Base-by-base conservation (phyloP, 2,113 vertebrate species). In the Chamaetylas fuelleborni region DNA sequence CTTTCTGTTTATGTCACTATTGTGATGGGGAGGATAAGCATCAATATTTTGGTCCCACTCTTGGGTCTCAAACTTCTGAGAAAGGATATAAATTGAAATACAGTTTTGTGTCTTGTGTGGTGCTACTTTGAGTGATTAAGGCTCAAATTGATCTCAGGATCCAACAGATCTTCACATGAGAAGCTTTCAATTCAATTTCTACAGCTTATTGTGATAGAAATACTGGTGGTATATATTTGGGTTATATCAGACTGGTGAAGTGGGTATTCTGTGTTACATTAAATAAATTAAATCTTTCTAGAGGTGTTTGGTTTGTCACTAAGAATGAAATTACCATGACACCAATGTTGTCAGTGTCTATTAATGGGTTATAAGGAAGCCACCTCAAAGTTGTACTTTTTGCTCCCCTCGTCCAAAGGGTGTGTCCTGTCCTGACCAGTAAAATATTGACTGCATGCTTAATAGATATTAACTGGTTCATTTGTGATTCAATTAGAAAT, bases 401-500 rank as follows among this genome's bases (percentile, higher is more conserved):
- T 38, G 9, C 4, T 76, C 12, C 26, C 14, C 7, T 70, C 3
- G 22, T 66, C 23, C 25, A 19, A 36, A 47, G 14, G 25, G 14
- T 42, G 19, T 73, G 18, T 43, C 42, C 34, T 64, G 0, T 65
- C n/a, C 58, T 83, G 65, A 54, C 34, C 50, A 51, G 62, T 90
- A 73, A 88, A 86, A 70, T 92, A 67, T 47, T 82, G 58, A 47
- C 42, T 78, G 43, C 8, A 6, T 73, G 31, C 40, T 81, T 93
- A 96, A 93, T 93, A 88, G 67, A 33, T 93, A 92, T 66, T 88
- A 88, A 36, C 67, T 71, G 88, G 36, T 34, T 85, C 87, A 74
- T 95, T 93, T 81, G 74, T 79, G 81, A 78, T 92, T 22, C 47
- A 64, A 54, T 93, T 95, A 95, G 64, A 90, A 88, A 78, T 96